A percentile compares a stretch with the other conserved stretches of the same genome.
Conservation (phyloP, 2,888 invertebrate genomes). For the Polydrusus pterygomalis region DNA sequence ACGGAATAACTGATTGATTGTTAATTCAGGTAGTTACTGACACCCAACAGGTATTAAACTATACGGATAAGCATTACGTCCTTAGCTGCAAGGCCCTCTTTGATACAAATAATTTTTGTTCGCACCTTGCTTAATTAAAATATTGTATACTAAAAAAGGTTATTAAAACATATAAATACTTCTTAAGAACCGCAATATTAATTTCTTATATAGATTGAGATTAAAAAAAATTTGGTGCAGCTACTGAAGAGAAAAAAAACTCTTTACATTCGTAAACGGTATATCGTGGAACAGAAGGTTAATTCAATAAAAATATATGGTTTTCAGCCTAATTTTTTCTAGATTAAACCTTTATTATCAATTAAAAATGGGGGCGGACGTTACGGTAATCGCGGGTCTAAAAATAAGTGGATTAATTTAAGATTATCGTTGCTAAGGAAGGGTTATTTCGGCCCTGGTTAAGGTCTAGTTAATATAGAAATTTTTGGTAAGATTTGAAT, state of each 20-base stretch:
- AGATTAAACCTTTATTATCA: constrained; percentile 45
- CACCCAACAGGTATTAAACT: too few relatives aligned
- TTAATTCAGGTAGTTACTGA: too few relatives aligned
- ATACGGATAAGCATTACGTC: too few relatives aligned
- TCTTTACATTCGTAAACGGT: background rate
- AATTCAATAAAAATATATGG: constrained; percentile 47
- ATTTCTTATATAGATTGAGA: too few relatives aligned
- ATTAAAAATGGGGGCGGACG: constrained; percentile 50
- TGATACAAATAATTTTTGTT: too few relatives aligned
- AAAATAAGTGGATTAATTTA: constrained; percentile 7
- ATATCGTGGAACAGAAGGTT: constrained; percentile 9
- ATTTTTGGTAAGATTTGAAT: background rate
- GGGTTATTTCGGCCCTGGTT: constrained; percentile 2
- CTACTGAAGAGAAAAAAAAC: background rate
- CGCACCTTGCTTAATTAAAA: too few relatives aligned
- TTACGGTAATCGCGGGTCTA: constrained; percentile 8
- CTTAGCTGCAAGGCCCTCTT: too few relatives aligned
- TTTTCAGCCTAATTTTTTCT: constrained; percentile 47
- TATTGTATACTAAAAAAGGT: too few relatives aligned
- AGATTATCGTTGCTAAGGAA: background rate
- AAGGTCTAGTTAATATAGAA: background rate
- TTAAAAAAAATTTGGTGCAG: background rate
- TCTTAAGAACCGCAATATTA: too few relatives aligned
- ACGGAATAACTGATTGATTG: too few relatives aligned
- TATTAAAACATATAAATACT: too few relatives aligned